phyloP scores from a whole-genome alignment of 1,140 invertebrate genomes.

The Hycleus cichorii region DNA sequence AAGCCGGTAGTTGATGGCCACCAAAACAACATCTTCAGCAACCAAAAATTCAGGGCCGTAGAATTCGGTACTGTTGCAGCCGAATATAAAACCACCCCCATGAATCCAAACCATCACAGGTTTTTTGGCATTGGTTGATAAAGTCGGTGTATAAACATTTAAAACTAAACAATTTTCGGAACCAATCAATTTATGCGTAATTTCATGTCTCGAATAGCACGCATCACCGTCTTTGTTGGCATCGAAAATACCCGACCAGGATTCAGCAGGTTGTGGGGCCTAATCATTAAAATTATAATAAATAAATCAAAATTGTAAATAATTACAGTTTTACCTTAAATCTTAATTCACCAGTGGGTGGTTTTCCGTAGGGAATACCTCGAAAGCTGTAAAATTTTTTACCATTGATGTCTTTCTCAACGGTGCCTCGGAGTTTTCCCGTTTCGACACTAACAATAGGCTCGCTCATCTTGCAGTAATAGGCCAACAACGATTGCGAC shows the following conservation, averaged over 20 bases:
- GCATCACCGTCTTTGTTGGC: conserved; percentile 36
- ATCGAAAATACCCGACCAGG: conserved; percentile 46
- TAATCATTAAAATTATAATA: background rate
- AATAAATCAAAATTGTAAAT: background rate
- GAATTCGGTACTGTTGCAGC: no score
- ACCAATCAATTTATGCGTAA: conserved; percentile 1
- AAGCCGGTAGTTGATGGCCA: no score
- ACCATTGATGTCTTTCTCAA: no score
- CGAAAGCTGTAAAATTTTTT: no score
- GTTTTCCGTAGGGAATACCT: conserved; percentile 46
- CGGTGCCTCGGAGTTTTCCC: no score
- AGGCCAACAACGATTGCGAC: no score
- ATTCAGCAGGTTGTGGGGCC: conserved; percentile 25
- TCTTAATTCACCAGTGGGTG: conserved; percentile 53
- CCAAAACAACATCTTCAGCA: no score
- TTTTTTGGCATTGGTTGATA: background rate
- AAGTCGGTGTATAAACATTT: conserved; percentile 57
- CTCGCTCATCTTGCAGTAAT: background rate
- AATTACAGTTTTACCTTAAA: conserved; percentile 43
- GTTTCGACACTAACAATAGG: no score
- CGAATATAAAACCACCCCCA: no score
- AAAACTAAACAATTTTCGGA: conserved; percentile 66
- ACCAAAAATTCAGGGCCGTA: no score
- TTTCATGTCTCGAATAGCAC: conserved; percentile 12
- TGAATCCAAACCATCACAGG: conserved; percentile 42